Base-by-base conservation (phyloP, 2,888 invertebrate species). In the Nomada ruficornis region DNA sequence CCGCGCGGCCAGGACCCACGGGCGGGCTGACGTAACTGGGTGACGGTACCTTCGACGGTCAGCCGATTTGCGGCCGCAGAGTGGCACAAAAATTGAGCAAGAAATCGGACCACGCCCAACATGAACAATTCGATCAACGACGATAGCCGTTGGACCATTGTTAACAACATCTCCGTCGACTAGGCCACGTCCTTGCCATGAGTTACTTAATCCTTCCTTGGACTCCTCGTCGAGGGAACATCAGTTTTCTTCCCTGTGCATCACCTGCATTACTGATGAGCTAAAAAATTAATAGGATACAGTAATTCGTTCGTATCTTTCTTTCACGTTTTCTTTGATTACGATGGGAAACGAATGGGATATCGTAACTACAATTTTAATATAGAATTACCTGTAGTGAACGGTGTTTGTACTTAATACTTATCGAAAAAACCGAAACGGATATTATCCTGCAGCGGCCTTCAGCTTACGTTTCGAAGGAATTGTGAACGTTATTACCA, bases 101-200 rank as follows among this genome's bases (percentile, higher is more conserved):
- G 91, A 89, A 90, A 91, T 89, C 85, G 88, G 87, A 91, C 90
- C 92, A 91, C 91, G 88, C 91, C 90, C 91, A 89, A 84, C 62
- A 72, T 80, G 86, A 82, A 80, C 83, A 80, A 88, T 74, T 86
- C 72, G 76, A 74, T 59, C 77, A 69, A 55, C 59, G 44, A 64
- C 62, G 77, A 71, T 77, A 62, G 50, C 29, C 26, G 69, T 76
- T 77, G 76, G 70, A 85, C 75, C 79, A 75, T 86, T 59, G 60
- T 71, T 75, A 50, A 78, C 71, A 75, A 70, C 77, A 44, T 81
- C 71, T 60, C 15, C 57, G 70, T 60, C 78, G 78, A 86, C 86
- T 88, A 86, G 89, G 85, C 84, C 85, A 83, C 89, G 89, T 88
- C 90, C 90, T 90, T 90, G 90, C 84, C 82, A 77, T 36, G 42